phyloP scores from a whole-genome alignment of 2,888 invertebrate genomes.

The Venusia cambrica region DNA sequence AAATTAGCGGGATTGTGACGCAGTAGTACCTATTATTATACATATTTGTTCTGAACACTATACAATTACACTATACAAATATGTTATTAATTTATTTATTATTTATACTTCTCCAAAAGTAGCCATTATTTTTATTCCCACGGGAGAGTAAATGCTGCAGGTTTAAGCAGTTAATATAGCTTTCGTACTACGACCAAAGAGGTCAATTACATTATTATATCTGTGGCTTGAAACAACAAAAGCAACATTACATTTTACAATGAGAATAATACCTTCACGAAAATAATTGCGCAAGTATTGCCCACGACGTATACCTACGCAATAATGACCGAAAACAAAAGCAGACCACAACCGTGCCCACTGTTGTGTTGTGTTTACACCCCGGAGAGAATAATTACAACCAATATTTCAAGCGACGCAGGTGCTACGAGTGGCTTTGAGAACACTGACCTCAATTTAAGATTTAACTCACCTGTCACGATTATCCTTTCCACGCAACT shows the following conservation, averaged over 20 bases:
- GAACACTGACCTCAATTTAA: constrained; percentile 54
- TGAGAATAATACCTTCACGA: constrained; percentile 2
- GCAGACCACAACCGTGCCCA: constrained; percentile 40
- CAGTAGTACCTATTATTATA: too few species aligned
- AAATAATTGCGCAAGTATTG: constrained; percentile 38
- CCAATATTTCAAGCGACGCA: constrained; percentile 16
- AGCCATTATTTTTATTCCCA: too few species aligned
- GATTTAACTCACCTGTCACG: constrained; percentile 64
- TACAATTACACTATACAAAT: too few species aligned
- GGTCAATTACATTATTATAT: too few species aligned
- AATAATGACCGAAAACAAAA: constrained; percentile 57
- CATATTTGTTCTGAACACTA: too few species aligned
- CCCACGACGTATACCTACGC: constrained; percentile 36
- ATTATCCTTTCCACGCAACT: constrained; percentile 57
- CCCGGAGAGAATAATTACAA: constrained; percentile 23
- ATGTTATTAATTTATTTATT: too few species aligned
- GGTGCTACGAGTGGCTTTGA: constrained; percentile 35
- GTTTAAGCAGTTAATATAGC: too few species aligned
- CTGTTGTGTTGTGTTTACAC: constrained; percentile 64
- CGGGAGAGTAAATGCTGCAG: too few species aligned
- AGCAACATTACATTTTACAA: background rate
- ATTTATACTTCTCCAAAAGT: too few species aligned
- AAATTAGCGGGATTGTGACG: too few species aligned
- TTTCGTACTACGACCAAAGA: too few species aligned
- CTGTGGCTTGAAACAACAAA: background rate